Evolutionary conservation across 2,888 invertebrate genomes (phyloP).

Genomic region (Sphecodes monilicornis): DNA sequence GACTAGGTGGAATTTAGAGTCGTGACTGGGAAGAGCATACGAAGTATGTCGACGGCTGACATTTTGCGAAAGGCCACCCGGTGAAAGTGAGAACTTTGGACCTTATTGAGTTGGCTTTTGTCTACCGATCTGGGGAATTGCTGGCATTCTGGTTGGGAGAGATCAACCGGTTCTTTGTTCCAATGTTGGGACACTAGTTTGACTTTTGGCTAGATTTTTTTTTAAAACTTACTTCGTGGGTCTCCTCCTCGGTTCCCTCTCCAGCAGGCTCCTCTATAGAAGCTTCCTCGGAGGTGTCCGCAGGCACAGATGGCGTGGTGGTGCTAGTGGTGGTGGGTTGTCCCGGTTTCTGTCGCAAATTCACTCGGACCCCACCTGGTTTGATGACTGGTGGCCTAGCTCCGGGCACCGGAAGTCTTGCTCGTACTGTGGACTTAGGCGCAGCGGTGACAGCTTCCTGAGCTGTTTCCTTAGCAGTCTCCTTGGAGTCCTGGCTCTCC

Average conservation of each 20-base stretch:
- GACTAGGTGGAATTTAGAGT: background rate
- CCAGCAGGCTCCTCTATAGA: slow-evolving; percentile 81
- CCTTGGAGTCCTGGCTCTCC: slow-evolving; percentile 61
- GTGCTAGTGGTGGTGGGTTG: slow-evolving; percentile 84
- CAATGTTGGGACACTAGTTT: background rate
- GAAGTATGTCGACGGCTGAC: slow-evolving; percentile 70
- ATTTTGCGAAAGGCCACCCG: slow-evolving; percentile 80
- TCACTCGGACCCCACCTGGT: slow-evolving; percentile 89
- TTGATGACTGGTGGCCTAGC: slow-evolving; percentile 86
- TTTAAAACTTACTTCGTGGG: slow-evolving; percentile 79
- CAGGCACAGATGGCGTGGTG: slow-evolving; percentile 84
- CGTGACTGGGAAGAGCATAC: slow-evolving; percentile 34
- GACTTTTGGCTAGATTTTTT: background rate
- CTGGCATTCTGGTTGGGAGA: background rate
- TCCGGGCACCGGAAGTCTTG: slow-evolving; percentile 81
- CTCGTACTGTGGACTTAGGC: slow-evolving; percentile 65
- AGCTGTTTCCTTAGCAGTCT: slow-evolving; percentile 51
- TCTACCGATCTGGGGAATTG: background rate
- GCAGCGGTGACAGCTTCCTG: slow-evolving; percentile 61
- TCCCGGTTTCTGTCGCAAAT: slow-evolving; percentile 86
- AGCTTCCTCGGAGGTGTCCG: slow-evolving; percentile 76
- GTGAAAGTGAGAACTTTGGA: slow-evolving; percentile 75
- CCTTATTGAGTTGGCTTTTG: background rate
- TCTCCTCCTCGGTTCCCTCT: slow-evolving; percentile 82
- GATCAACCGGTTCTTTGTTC: background rate